These are phyloP conservation scores for Brenthis ino DNA, from an alignment of 2,888 invertebrate species.

Conservation along the genomic window DNA sequence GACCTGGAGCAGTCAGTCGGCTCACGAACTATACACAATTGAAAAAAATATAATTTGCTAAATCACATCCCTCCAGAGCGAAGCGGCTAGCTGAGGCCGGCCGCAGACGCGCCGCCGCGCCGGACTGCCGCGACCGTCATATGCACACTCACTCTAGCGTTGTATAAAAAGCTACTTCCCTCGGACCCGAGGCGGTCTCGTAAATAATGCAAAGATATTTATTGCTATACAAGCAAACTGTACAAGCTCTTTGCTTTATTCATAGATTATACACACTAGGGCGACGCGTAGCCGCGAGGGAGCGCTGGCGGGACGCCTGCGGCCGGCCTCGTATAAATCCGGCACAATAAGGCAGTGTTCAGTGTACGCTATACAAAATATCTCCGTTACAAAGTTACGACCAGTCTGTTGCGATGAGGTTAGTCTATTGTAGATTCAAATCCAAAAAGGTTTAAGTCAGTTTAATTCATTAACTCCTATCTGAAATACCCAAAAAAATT, in stretches of 20 bases:
- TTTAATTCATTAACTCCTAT: slow-evolving; percentile 75
- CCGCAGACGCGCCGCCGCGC: background rate
- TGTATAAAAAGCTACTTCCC: no score
- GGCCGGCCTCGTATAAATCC: slow-evolving; percentile 59
- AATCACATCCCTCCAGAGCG: slow-evolving; percentile 56
- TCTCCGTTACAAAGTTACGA: slow-evolving; percentile 76
- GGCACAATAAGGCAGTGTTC: slow-evolving; percentile 82
- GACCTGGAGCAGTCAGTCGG: slow-evolving; percentile 64
- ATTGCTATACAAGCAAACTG: no score
- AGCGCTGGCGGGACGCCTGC: slow-evolving; percentile 42
- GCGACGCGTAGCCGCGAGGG: slow-evolving; percentile 7
- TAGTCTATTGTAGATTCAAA: slow-evolving; percentile 80
- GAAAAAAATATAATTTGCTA: slow-evolving; percentile 69
- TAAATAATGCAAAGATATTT: no score
- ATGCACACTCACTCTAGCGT: no score
- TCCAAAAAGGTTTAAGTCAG: slow-evolving; percentile 79
- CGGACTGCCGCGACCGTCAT: no score
- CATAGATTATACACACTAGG: no score
- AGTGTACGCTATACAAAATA: slow-evolving; percentile 81
- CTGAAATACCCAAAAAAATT: slow-evolving; percentile 70
- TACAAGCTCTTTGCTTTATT: no score
- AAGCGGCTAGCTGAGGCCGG: slow-evolving; percentile 56
- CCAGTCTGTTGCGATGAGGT: slow-evolving; percentile 81
- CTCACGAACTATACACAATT: slow-evolving; percentile 60
- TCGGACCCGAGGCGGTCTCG: no score